Conservation (phyloP, 2,113 vertebrate genomes). For the Panthera leo region DNA sequence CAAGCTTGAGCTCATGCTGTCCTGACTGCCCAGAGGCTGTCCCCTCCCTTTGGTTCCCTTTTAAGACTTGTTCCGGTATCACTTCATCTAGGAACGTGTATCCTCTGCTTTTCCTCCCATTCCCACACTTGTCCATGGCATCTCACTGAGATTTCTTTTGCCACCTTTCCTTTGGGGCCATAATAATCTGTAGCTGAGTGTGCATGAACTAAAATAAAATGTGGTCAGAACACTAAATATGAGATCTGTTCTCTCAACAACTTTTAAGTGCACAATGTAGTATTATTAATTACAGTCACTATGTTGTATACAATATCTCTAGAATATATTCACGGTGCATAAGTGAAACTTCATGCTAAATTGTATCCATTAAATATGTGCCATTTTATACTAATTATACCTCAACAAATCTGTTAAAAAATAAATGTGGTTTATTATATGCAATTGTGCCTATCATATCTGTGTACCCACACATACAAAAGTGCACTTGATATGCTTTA, state of each 20-base stretch:
- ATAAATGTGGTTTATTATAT: background rate
- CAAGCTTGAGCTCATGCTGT: background rate
- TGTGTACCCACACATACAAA: background rate
- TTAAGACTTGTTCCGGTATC: background rate
- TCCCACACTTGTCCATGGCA: background rate
- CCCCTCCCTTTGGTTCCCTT: background rate
- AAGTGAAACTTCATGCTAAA: background rate
- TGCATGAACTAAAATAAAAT: background rate
- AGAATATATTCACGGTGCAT: background rate
- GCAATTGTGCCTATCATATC: background rate
- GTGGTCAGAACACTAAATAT: background rate
- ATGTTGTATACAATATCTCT: background rate
- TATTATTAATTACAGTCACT: background rate
- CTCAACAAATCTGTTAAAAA: background rate
- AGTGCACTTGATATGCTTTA: background rate
- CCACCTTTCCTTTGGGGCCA: background rate
- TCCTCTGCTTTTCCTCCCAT: background rate
- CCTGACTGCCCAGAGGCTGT: too few species aligned
- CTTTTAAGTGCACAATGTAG: background rate
- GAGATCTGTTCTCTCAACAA: background rate
- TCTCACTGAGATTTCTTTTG: background rate
- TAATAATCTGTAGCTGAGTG: background rate
- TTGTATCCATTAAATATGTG: background rate
- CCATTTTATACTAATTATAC: background rate
- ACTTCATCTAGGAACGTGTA: background rate